Evolutionary conservation across 2,888 invertebrate genomes (phyloP).

Genomic region (Acrocyrtus sp.): DNA sequence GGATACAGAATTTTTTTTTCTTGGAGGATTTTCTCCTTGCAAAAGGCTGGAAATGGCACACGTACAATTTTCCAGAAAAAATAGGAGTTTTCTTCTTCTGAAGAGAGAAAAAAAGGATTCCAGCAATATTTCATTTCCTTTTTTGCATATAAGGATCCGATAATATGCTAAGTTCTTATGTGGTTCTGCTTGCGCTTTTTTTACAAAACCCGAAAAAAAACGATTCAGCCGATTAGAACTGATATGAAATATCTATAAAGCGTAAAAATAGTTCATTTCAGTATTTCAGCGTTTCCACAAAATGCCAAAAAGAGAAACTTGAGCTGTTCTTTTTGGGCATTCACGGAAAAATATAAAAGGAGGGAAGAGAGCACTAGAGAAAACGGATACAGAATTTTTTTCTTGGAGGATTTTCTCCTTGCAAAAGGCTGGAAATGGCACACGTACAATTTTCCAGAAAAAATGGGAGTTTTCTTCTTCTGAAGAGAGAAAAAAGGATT

Average conservation of each 20-base stretch:
- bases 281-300: too few relatives aligned
- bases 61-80: too few relatives aligned
- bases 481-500: slow-evolving; percentile 23
- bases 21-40: slow-evolving; percentile 1
- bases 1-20: slow-evolving; percentile 10
- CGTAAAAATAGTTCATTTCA: too few relatives aligned
- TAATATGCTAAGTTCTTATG: slow-evolving; percentile 7
- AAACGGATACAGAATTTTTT: slow-evolving; percentile 10
- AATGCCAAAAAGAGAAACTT: too few relatives aligned
- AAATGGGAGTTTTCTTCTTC: too few relatives aligned
- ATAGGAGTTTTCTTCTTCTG: too few relatives aligned
- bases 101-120: slow-evolving; percentile 22
- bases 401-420: background rate
- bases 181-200: too few relatives aligned
- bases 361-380: too few relatives aligned
- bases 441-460: too few relatives aligned
- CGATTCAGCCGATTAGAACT: slow-evolving; percentile 11
- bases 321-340: too few relatives aligned
- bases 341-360: too few relatives aligned
- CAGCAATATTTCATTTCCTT: slow-evolving; percentile 22
- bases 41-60: slow-evolving; percentile 24
- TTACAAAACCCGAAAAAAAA: slow-evolving; percentile 12
- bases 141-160: slow-evolving; percentile 12
- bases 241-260: slow-evolving; percentile 4
- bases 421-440: slow-evolving; percentile 24